Conservation (phyloP, 1,140 invertebrate genomes). For the Nasonia vitripennis region DNA sequence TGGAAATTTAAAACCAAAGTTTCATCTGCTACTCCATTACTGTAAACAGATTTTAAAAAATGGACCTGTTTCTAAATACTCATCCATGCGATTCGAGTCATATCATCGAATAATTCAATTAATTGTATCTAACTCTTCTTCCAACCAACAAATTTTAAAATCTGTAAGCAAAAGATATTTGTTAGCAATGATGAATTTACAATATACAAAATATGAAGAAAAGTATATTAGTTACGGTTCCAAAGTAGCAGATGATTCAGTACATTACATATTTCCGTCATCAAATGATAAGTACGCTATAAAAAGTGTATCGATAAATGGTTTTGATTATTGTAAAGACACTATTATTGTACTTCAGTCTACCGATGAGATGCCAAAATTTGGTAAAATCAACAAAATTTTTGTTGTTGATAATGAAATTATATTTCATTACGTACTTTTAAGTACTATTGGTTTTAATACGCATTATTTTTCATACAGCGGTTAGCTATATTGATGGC, state of each 20-base stretch:
- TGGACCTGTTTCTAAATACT: not conserved
- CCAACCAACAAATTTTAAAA: conserved; percentile 42
- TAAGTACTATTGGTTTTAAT: conserved; percentile 5
- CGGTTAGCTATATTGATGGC: not conserved
- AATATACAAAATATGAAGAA: not conserved
- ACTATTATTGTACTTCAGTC: not conserved
- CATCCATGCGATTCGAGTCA: conserved; percentile 6
- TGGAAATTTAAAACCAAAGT: too few species aligned
- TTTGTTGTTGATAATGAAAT: conserved; percentile 4
- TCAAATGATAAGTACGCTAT: too few species aligned
- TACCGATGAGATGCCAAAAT: conserved; percentile 32
- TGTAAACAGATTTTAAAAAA: not conserved
- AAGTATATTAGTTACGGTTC: too few species aligned
- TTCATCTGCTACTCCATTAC: not conserved
- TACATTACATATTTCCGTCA: too few species aligned
- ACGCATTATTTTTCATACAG: conserved; percentile 12
- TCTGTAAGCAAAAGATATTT: too few species aligned
- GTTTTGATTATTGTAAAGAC: too few species aligned
- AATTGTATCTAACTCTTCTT: conserved; percentile 29
- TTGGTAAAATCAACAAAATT: conserved; percentile 28
- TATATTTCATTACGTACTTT: not conserved
- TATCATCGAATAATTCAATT: not conserved
- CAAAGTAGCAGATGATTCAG: too few species aligned
- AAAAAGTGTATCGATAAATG: too few species aligned
- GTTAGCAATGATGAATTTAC: too few species aligned